Percentiles rank a stretch among this genome's conserved stretches.
These are phyloP conservation scores for Phataginus tricuspis DNA, from an alignment of 2,797 vertebrate species.

Conservation along the genomic window DNA sequence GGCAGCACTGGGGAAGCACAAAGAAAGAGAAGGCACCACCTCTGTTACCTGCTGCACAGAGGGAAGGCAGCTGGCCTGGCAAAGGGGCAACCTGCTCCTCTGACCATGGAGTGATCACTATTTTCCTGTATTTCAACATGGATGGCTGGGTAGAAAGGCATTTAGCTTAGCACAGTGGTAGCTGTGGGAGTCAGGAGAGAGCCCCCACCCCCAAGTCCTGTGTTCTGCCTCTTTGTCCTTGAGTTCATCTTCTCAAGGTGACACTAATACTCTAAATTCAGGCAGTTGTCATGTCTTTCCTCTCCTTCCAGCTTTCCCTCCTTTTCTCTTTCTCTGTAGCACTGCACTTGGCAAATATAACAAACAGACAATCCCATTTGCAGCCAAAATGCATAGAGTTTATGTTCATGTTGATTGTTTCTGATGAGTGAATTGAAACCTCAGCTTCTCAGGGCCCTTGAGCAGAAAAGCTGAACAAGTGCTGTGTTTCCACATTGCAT, in stretches of 20 bases:
- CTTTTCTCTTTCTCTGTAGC: neutral
- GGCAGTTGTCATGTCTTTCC: neutral
- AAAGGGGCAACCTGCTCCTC: neutral
- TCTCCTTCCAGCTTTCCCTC: neutral
- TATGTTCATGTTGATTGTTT: conserved; percentile 51
- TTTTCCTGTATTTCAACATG: conserved; percentile 50
- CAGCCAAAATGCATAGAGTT: conserved; percentile 68
- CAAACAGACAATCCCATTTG: conserved; percentile 78
- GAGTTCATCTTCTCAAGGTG: conserved; percentile 63
- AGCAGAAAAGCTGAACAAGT: conserved; percentile 82
- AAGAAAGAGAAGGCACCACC: neutral
- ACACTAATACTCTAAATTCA: conserved; percentile 69
- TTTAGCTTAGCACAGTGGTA: neutral
- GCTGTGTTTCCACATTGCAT: conserved; percentile 79
- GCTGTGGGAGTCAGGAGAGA: conserved; percentile 65
- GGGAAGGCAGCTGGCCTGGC: neutral
- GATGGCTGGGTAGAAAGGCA: neutral
- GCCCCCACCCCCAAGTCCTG: neutral
- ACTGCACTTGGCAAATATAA: conserved; percentile 51
- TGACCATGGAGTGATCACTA: conserved; percentile 23
- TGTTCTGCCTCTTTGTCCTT: conserved; percentile 64
- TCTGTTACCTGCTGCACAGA: conserved; percentile 4
- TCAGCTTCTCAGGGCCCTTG: conserved; percentile 82
- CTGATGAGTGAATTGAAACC: conserved; percentile 77
- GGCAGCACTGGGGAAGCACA: neutral